Conservation (phyloP, 2,888 invertebrate species). For the Thecophora atra region DNA sequence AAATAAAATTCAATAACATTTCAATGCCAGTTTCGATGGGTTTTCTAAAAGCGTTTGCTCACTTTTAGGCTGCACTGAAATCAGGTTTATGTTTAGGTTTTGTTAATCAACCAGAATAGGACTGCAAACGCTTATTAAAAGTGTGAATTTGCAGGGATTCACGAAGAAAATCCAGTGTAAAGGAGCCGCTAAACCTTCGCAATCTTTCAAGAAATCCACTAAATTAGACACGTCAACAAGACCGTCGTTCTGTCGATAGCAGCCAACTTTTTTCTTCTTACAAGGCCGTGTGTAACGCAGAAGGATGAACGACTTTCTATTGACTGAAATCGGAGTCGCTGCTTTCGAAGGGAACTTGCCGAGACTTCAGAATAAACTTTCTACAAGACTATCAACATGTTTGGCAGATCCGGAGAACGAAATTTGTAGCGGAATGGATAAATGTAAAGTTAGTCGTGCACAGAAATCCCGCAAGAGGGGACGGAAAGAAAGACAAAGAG, state of each 20-base stretch:
- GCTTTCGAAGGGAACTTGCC: not conserved
- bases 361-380: constrained; percentile 15
- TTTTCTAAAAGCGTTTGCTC: too few relatives aligned
- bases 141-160: too few relatives aligned
- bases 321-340: not conserved
- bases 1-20: too few relatives aligned
- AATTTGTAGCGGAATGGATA: not conserved
- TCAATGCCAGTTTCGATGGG: too few relatives aligned
- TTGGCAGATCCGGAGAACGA: constrained; percentile 14
- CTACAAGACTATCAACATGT: constrained; percentile 17
- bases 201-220: not conserved
- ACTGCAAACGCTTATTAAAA: too few relatives aligned
- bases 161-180: too few relatives aligned
- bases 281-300: not conserved
- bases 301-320: not conserved
- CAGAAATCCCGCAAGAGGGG: not conserved
- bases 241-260: not conserved
- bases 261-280: not conserved
- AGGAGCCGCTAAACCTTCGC: not conserved
- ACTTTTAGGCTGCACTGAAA: too few relatives aligned
- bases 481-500: not conserved
- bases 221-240: constrained; percentile 9
- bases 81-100: too few relatives aligned
- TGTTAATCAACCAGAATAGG: too few relatives aligned
- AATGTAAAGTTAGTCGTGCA: constrained; percentile 11